These are phyloP conservation scores for Trissoscelio sp. DNA, from an alignment of 2,888 invertebrate genomes.

Conservation along the genomic window DNA sequence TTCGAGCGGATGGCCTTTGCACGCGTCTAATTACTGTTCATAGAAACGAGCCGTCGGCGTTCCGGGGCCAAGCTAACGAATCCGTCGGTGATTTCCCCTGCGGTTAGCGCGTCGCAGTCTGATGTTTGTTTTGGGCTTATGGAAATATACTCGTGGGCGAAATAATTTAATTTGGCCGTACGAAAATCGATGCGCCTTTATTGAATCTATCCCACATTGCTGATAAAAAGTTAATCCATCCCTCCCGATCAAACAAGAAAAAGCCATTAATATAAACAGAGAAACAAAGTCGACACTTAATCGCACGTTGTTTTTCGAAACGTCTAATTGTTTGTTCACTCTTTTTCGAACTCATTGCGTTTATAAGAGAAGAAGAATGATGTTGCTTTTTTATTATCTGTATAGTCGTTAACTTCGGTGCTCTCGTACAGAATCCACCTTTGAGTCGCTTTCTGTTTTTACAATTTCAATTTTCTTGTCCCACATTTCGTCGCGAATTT, in stretches of 20 bases:
- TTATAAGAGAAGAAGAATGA: no score
- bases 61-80: slow-evolving; percentile 73
- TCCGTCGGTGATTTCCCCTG: slow-evolving; percentile 79
- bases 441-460: neutral
- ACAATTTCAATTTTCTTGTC: slow-evolving; percentile 20
- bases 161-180: slow-evolving; percentile 68
- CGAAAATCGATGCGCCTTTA: slow-evolving; percentile 66
- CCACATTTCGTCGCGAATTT: slow-evolving; percentile 29
- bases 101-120: slow-evolving; percentile 72
- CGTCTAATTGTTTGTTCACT: slow-evolving; percentile 15
- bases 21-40: slow-evolving; percentile 74
- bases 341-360: neutral
- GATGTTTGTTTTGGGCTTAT: slow-evolving; percentile 79
- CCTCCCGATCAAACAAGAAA: slow-evolving; percentile 48
- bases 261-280: slow-evolving; percentile 56
- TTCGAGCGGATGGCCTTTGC: slow-evolving; percentile 68
- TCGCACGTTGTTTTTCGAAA: neutral
- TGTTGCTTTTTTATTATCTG: no score
- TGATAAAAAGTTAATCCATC: slow-evolving; percentile 51
- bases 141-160: slow-evolving; percentile 75
- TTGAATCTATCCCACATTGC: slow-evolving; percentile 53
- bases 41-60: slow-evolving; percentile 61
- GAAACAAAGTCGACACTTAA: slow-evolving; percentile 9
- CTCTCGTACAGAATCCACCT: neutral
- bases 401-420: no score